Conservation (phyloP, 2,888 invertebrate genomes). For the Agriopis leucophaearia region DNA sequence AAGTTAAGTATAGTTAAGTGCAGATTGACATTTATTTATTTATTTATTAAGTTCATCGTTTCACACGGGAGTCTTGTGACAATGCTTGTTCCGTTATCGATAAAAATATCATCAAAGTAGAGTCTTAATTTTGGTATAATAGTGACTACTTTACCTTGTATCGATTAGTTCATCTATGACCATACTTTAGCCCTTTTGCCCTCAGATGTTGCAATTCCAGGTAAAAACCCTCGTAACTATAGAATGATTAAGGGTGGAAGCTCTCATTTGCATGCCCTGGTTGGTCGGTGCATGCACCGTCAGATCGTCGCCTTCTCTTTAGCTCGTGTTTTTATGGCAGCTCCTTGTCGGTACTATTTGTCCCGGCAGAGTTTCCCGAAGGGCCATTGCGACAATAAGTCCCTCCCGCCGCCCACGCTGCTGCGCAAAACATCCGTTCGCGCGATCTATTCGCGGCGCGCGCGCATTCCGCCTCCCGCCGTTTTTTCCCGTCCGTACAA, state of each 20-base stretch:
- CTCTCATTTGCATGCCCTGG: not conserved
- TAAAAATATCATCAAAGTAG: not conserved
- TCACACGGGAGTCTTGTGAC: no score
- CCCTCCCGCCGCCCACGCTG: slow-evolving; percentile 61
- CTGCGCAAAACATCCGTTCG: slow-evolving; percentile 75
- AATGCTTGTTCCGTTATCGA: no score
- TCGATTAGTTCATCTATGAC: not conserved
- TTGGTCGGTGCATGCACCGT: not conserved
- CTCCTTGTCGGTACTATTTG: not conserved
- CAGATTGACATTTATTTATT: no score
- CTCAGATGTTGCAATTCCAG: not conserved
- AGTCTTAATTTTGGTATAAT: no score
- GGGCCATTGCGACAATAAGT: slow-evolving; percentile 5
- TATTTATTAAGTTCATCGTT: no score
- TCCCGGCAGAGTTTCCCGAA: slow-evolving; percentile 1
- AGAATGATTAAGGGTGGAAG: not conserved
- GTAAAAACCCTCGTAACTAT: not conserved
- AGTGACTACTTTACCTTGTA: not conserved
- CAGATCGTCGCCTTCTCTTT: not conserved
- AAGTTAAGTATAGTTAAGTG: no score
- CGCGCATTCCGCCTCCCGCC: slow-evolving; percentile 74
- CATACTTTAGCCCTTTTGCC: not conserved
- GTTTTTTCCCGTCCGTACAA: slow-evolving; percentile 73
- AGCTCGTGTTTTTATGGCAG: no score
- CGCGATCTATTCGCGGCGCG: slow-evolving; percentile 74